Evolutionary conservation across 2,113 vertebrate genomes (phyloP).

Genomic region (Pao palembangensis): DNA sequence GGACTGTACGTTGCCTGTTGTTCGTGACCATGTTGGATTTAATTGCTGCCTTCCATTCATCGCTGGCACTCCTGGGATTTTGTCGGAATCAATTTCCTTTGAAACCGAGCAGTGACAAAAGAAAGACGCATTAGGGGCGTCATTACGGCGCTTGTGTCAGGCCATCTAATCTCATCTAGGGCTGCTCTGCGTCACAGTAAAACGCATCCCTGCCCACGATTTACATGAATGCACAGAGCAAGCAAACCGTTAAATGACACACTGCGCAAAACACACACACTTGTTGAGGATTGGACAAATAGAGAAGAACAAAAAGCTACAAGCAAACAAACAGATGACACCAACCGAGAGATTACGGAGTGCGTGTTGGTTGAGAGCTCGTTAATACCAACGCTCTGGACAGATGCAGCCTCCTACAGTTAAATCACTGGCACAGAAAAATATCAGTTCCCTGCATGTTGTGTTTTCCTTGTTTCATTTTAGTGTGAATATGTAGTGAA

Average conservation of each 20-base stretch:
- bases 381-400: slow-evolving; percentile 39
- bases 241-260: slow-evolving; percentile 8
- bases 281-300: slow-evolving; percentile 34
- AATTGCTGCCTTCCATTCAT: slow-evolving; percentile 63
- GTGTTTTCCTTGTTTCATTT: slow-evolving; percentile 63
- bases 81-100: slow-evolving; percentile 56
- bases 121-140: slow-evolving; percentile 48
- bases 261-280: background rate
- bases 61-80: slow-evolving; percentile 58
- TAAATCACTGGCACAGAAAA: slow-evolving; percentile 33
- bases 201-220: slow-evolving; percentile 29
- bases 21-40: slow-evolving; percentile 49
- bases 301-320: slow-evolving; percentile 19
- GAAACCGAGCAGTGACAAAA: slow-evolving; percentile 59
- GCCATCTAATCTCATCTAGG: slow-evolving; percentile 48
- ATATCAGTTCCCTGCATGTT: slow-evolving; percentile 29
- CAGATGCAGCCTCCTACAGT: slow-evolving; percentile 29
- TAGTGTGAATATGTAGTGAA: slow-evolving; percentile 7
- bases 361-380: slow-evolving; percentile 25
- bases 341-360: slow-evolving; percentile 29
- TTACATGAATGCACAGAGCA: slow-evolving; percentile 22
- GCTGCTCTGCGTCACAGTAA: slow-evolving; percentile 20
- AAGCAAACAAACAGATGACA: slow-evolving; percentile 34
- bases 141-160: slow-evolving; percentile 32
- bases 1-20: slow-evolving; percentile 49